Conservation (phyloP, 64 coral and sea anemone species). For the Orbicella faveolata region DNA sequence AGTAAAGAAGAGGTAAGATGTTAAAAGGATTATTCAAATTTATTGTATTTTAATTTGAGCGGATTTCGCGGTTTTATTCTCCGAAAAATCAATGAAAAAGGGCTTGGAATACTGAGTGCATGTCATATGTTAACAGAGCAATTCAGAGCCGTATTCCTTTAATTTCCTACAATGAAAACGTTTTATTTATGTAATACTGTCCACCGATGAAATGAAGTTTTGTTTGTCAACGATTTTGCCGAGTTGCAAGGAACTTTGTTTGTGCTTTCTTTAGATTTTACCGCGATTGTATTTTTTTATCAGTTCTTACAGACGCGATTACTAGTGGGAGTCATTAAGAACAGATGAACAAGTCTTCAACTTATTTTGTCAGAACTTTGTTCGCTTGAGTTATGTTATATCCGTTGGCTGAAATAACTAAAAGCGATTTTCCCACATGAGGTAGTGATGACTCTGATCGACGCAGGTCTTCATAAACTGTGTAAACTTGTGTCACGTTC, state of each 20-base stretch:
- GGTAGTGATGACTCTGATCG: background rate
- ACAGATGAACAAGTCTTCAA: background rate
- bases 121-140: background rate
- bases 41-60: constrained; percentile 5
- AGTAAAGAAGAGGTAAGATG: constrained; percentile 52
- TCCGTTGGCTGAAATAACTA: background rate
- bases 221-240: background rate
- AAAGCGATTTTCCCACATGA: background rate
- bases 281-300: background rate
- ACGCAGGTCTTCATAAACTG: too few relatives aligned
- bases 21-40: background rate
- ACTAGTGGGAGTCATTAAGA: background rate
- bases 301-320: too few relatives aligned
- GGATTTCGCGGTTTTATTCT: background rate
- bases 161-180: background rate
- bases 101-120: background rate
- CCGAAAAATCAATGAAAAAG: background rate
- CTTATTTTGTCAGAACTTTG: background rate
- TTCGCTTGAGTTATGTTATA: background rate
- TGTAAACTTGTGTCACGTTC: too few relatives aligned
- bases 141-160: background rate
- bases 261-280: background rate
- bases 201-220: background rate
- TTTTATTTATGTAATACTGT: background rate
- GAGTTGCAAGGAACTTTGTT: background rate